A percentile compares a stretch with the other conserved stretches of the same genome.
These are phyloP conservation scores for Pica pica DNA, from an alignment of 2,113 vertebrate species.

Conservation along the genomic window DNA sequence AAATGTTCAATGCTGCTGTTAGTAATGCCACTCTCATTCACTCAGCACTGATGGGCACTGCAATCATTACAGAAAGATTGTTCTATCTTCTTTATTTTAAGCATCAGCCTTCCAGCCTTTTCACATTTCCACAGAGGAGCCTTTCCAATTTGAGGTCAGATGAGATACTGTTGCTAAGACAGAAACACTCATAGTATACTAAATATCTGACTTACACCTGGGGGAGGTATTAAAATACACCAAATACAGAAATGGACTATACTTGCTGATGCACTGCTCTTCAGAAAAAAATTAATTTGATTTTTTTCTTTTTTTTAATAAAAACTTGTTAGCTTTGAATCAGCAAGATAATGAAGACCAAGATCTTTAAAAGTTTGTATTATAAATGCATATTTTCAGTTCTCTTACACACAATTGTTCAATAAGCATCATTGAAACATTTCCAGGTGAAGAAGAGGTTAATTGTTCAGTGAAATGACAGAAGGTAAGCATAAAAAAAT, in stretches of 20 bases:
- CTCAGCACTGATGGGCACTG: background rate
- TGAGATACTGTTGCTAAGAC: background rate
- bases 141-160: background rate
- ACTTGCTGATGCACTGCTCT: background rate
- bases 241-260: background rate
- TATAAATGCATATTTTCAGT: background rate
- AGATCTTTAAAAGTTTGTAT: background rate
- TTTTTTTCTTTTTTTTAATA: background rate
- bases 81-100: conserved; percentile 17
- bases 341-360: background rate
- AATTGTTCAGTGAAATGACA: background rate
- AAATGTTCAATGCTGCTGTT: background rate
- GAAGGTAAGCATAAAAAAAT: background rate
- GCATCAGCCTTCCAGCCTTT: background rate
- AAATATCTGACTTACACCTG: background rate
- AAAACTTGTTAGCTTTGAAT: background rate
- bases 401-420: background rate
- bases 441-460: background rate
- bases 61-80: conserved; percentile 8
- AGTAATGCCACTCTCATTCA: background rate
- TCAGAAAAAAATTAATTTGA: background rate
- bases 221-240: background rate
- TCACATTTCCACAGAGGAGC: background rate
- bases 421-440: background rate
- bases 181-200: background rate